Evolutionary conservation across 2,888 invertebrate species (phyloP).

Genomic region (Cataglyphis cursor): DNA sequence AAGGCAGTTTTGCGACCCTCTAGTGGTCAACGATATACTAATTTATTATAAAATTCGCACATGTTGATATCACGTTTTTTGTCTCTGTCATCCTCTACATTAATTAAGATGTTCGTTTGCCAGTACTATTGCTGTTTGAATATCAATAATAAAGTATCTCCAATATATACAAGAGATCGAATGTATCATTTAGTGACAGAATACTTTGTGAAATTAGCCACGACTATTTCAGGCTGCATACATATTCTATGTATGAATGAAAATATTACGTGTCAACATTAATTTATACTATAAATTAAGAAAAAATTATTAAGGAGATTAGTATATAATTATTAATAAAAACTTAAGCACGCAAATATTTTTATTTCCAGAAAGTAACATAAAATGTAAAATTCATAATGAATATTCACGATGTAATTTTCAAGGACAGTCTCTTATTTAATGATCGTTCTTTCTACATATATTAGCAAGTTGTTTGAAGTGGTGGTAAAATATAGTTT

Average conservation of each 20-base stretch:
- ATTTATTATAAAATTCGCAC: slow-evolving; percentile 68
- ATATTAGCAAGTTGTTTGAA: slow-evolving; percentile 6
- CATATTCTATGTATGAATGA: background rate
- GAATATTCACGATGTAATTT: slow-evolving; percentile 6
- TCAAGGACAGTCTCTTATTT: slow-evolving; percentile 16
- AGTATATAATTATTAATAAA: background rate
- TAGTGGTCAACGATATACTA: slow-evolving; percentile 67
- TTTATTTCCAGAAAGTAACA: background rate
- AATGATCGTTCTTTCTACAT: background rate
- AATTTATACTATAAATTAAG: background rate
- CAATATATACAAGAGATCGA: background rate
- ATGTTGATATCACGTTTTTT: slow-evolving; percentile 58
- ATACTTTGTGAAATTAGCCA: background rate
- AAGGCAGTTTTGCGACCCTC: slow-evolving; percentile 55
- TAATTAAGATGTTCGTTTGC: slow-evolving; percentile 60
- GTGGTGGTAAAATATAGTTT: background rate
- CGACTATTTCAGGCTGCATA: background rate
- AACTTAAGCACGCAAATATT: background rate
- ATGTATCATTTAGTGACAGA: background rate
- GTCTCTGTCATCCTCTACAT: slow-evolving; percentile 65
- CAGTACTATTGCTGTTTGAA: slow-evolving; percentile 4
- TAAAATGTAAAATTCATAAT: background rate
- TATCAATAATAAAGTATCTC: slow-evolving; percentile 5
- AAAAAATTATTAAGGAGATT: background rate
- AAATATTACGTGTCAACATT: background rate